Evolutionary conservation across 2,797 vertebrate species (phyloP), one percentile per base, ranked within the genome.

Genomic region (Ibycter americanus): DNA sequence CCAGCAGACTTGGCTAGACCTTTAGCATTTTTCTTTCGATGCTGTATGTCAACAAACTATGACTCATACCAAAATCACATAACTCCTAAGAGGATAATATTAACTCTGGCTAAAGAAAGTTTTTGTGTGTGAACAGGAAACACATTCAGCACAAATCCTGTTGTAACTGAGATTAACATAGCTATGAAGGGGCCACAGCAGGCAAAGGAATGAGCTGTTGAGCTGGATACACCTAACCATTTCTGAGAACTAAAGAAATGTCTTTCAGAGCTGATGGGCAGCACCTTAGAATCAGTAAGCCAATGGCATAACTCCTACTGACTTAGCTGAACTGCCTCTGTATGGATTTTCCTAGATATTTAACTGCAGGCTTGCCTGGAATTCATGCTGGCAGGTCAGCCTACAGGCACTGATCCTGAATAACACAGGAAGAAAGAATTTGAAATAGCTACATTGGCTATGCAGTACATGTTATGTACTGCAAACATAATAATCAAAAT

Each of bases 21-120:
- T 31, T 40, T 71, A 70, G 58, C 19, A 34, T n/a, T 72, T 90
- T 87, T 93, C 38, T 90, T 93, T 84, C 87, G 34, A 2, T 84
- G 38, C 8, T 46, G 15, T 54, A 26, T 62, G 29, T 76, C 66
- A 87, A 21, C 25, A 80, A 86, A 32, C 27, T 58, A 8, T 26
- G 26, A 68, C 70, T 86, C n/a, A 38, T 49, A 71, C 3, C 54
- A 56, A 81, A 84, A 52, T 61, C 54, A 81, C 18, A 8, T 17
- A 42, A 56, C 8, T 34, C 70, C n/a, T 47, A 84, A 78, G 83
- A 91, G 54, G 62, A 67, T 67, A 78, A 38, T 36, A 81, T 32
- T 90, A 73, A 77, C 12, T 31, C 72, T 42, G 32, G 3, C 42
- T 90, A 73, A 86, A 70, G 83, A 17, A 47, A 76, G 10, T 21